Conservation (phyloP, 2,113 vertebrate species). For the Nothoprocta perdicaria region DNA sequence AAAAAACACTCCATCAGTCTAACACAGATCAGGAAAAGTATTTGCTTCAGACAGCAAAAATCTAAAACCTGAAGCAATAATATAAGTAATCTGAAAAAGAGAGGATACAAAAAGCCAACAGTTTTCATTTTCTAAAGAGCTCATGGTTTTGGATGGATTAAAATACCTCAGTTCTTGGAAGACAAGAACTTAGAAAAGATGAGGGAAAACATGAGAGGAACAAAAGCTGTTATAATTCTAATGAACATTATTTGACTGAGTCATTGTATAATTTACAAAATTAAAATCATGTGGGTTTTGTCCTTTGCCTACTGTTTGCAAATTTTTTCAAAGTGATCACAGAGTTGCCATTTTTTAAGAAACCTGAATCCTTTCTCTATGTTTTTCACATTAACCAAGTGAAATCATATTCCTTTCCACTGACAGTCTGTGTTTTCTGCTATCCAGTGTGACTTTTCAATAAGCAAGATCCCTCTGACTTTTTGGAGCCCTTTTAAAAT, state of each 20-base stretch:
- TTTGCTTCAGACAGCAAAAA: background rate
- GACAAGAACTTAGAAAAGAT: background rate
- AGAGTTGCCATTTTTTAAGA: background rate
- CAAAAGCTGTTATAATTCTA: slow-evolving; percentile 15
- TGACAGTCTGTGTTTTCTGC: background rate
- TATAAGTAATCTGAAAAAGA: background rate
- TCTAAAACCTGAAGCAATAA: background rate
- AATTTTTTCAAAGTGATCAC: background rate
- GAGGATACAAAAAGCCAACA: background rate
- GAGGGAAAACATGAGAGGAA: background rate
- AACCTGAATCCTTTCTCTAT: background rate
- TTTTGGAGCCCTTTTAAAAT: background rate
- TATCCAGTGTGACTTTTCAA: background rate
- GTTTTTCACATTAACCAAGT: slow-evolving; percentile 23
- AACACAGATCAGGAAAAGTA: background rate
- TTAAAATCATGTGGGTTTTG: slow-evolving; percentile 24
- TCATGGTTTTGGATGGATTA: background rate
- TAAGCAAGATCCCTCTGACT: background rate
- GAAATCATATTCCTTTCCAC: slow-evolving; percentile 7
- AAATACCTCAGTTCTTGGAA: slow-evolving; percentile 9
- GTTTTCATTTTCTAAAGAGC: background rate
- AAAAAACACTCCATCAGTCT: background rate
- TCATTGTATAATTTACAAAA: slow-evolving; percentile 35
- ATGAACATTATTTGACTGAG: background rate
- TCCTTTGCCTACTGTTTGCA: background rate